phyloP scores from a whole-genome alignment of 1,140 invertebrate species.

The Lepidurus packardi region DNA sequence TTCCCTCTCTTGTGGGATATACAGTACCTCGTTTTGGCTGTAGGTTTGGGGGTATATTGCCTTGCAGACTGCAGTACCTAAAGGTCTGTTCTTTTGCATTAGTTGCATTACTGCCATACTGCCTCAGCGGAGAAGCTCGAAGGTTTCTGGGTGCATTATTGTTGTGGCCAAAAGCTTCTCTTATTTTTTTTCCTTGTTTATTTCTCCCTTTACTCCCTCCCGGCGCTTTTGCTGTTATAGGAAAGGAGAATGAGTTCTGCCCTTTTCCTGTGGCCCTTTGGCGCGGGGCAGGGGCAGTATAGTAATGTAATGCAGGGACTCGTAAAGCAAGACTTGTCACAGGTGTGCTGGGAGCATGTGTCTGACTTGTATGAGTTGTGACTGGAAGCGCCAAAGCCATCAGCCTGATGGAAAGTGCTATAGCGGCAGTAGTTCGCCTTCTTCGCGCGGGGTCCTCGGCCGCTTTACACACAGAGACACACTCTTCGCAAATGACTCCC shows the following conservation, averaged over 20 bases:
- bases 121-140: not conserved
- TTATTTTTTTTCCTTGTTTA: not conserved
- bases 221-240: not conserved
- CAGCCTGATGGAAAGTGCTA: constrained; percentile 16
- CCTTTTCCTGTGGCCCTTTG: not conserved
- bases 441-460: not conserved
- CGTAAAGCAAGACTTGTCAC: constrained; percentile 21
- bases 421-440: not conserved
- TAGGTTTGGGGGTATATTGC: not conserved
- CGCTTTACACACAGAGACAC: not conserved
- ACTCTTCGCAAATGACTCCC: not conserved
- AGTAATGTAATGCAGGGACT: constrained; percentile 1
- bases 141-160: not conserved
- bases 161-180: not conserved
- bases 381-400: constrained; percentile 20
- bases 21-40: not conserved
- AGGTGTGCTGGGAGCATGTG: constrained; percentile 17
- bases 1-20: not conserved
- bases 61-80: not conserved
- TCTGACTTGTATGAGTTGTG: constrained; percentile 18
- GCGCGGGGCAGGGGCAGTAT: not conserved
- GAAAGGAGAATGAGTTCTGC: constrained; percentile 10
- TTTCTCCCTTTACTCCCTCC: not conserved
- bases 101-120: not conserved
- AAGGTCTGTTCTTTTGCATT: not conserved